A percentile compares a stretch with the other conserved stretches of the same genome.
Conservation (phyloP, 1,140 invertebrate species). For the Heterodera schachtii region DNA sequence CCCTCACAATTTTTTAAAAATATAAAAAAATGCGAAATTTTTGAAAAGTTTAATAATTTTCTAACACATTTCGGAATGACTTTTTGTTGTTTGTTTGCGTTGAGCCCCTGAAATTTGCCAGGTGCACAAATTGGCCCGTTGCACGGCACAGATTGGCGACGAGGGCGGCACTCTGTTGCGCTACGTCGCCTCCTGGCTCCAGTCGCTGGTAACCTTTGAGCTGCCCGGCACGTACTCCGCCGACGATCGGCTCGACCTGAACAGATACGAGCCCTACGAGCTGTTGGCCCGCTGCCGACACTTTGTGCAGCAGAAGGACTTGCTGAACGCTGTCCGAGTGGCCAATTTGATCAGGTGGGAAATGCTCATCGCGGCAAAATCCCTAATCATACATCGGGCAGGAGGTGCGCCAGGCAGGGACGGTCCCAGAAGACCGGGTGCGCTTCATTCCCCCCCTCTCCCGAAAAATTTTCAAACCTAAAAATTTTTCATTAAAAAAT, state of each 20-base stretch:
- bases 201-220: slow-evolving; percentile 71
- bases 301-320: slow-evolving; percentile 77
- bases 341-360: slow-evolving; percentile 78
- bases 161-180: slow-evolving; percentile 76
- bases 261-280: slow-evolving; percentile 77
- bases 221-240: slow-evolving; percentile 66
- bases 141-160: slow-evolving; percentile 80
- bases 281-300: slow-evolving; percentile 82
- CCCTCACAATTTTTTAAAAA: background rate
- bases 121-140: slow-evolving; percentile 68
- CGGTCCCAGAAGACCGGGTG: too few relatives aligned
- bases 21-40: too few relatives aligned
- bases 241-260: slow-evolving; percentile 67
- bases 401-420: too few relatives aligned
- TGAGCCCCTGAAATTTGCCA: background rate
- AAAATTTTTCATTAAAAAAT: too few relatives aligned
- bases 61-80: too few relatives aligned
- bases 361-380: too few relatives aligned
- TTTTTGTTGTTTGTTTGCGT: too few relatives aligned
- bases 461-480: too few relatives aligned
- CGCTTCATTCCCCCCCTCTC: too few relatives aligned
- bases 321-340: slow-evolving; percentile 81
- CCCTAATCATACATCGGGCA: too few relatives aligned
- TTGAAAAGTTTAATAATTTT: too few relatives aligned
- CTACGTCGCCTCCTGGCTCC: slow-evolving; percentile 84